A percentile compares a stretch with the other conserved stretches of the same genome.
Conservation (phyloP, 2,888 invertebrate genomes). For the Mesorhabditis belari region DNA sequence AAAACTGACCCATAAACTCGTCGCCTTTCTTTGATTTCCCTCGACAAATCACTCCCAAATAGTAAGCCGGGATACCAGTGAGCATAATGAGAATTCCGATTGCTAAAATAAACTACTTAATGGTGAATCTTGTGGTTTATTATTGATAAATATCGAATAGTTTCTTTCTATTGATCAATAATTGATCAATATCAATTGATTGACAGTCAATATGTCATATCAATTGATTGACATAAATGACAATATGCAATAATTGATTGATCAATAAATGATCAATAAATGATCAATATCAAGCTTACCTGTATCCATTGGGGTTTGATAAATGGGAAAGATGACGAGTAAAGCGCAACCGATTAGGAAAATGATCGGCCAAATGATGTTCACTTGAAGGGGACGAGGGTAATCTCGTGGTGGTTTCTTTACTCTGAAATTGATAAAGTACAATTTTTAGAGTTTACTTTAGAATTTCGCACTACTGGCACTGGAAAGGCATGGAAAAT, state of each 20-base stretch:
- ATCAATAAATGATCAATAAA: too few species aligned
- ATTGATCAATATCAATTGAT: too few species aligned
- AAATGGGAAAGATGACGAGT: slow-evolving; percentile 78
- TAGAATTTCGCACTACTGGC: too few species aligned
- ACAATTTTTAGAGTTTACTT: too few species aligned
- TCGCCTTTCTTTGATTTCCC: slow-evolving; percentile 37
- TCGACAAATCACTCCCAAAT: slow-evolving; percentile 48
- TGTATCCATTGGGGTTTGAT: slow-evolving; percentile 70
- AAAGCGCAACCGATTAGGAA: slow-evolving; percentile 80
- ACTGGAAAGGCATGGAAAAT: too few species aligned
- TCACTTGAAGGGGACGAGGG: slow-evolving; percentile 61
- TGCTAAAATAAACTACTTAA: too few species aligned
- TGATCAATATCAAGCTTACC: slow-evolving; percentile 39
- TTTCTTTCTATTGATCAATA: too few species aligned
- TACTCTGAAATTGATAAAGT: slow-evolving; percentile 10
- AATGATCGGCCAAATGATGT: slow-evolving; percentile 70
- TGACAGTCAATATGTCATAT: too few species aligned
- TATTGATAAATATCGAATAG: too few species aligned
- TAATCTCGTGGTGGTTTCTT: slow-evolving; percentile 29
- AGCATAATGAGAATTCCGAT: slow-evolving; percentile 52
- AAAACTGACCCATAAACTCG: slow-evolving; percentile 13
- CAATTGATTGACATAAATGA: too few species aligned
- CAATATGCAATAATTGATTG: too few species aligned
- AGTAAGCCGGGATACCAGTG: slow-evolving; percentile 50
- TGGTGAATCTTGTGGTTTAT: too few species aligned